phyloP scores from a whole-genome alignment of 2,113 vertebrate genomes.

The Aptenodytes forsteri region DNA sequence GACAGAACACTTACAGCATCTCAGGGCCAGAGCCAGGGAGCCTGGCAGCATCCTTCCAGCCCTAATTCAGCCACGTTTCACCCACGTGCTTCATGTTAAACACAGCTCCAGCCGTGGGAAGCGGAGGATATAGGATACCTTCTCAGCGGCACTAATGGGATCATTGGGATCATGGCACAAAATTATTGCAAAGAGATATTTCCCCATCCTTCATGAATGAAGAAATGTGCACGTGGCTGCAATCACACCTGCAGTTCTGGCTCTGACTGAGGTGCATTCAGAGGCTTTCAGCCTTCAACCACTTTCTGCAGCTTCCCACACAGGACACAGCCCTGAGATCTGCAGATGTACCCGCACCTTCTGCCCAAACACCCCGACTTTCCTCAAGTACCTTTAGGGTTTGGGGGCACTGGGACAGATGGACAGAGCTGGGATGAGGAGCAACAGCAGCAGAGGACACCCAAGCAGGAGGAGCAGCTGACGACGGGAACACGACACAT shows the following conservation, averaged over 20 bases:
- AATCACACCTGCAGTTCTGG: not conserved
- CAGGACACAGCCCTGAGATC: not conserved
- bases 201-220: not conserved
- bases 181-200: not conserved
- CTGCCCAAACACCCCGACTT: not conserved
- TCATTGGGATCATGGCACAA: not conserved
- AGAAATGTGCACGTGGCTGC: rapidly evolving
- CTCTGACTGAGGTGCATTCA: not conserved
- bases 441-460: not conserved
- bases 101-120: not conserved
- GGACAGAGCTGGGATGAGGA: not conserved
- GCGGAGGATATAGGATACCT: not conserved
- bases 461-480: not conserved
- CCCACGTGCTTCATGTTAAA: not conserved
- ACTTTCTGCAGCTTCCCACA: not conserved
- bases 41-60: not conserved
- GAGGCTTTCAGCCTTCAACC: not conserved
- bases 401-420: not conserved
- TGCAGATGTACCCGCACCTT: not conserved
- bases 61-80: not conserved
- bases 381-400: not conserved
- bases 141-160: not conserved
- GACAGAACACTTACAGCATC: not conserved
- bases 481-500: rapidly evolving
- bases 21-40: not conserved